Evolutionary conservation across 1,140 invertebrate genomes (phyloP).

Genomic region (Hyposmocoma kahamanoa): DNA sequence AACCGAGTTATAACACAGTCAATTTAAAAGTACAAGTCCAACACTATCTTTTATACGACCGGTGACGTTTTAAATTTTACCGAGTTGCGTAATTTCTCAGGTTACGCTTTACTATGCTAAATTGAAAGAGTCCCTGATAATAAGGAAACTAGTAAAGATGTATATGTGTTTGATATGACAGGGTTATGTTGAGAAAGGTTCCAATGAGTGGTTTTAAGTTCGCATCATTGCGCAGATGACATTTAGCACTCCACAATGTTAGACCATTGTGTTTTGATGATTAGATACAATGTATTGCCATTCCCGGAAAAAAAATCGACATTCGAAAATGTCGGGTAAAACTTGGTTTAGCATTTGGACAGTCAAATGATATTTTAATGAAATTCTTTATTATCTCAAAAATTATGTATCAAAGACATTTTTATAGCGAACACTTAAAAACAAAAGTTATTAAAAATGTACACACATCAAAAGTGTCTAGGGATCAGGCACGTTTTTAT

Average conservation of each 20-base stretch:
- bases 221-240: conserved; percentile 46
- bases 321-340: no score
- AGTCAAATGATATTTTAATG: no score
- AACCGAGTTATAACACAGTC: conserved; percentile 29
- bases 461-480: no score
- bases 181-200: conserved; percentile 31
- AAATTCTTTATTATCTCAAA: no score
- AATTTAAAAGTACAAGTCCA: neutral
- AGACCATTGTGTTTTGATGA: no score
- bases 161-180: conserved; percentile 10
- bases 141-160: neutral
- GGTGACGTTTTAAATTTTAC: conserved; percentile 23
- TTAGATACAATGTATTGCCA: no score
- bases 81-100: conserved; percentile 17
- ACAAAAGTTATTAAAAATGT: no score
- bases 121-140: neutral
- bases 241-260: conserved; percentile 47
- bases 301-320: no score
- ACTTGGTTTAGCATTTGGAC: no score
- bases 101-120: neutral
- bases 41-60: neutral
- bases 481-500: no score
- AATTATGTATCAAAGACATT: no score
- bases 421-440: no score
- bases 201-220: conserved; percentile 41